Conservation (phyloP, 2,888 invertebrate species). For the Philereme vetulata region DNA sequence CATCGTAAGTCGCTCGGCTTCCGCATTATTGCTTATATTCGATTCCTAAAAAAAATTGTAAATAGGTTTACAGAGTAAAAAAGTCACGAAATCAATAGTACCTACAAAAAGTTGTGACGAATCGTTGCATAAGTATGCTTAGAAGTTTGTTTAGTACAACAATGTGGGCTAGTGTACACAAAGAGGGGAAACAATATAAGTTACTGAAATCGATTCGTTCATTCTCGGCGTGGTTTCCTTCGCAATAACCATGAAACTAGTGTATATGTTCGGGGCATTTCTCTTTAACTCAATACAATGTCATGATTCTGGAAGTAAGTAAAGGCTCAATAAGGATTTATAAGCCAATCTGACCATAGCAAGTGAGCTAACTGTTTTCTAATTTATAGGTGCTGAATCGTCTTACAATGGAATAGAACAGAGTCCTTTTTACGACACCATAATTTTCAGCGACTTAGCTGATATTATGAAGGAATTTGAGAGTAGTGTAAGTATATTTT, state of each 20-base stretch:
- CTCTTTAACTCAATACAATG: conserved; percentile 47
- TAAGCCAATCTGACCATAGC: background rate
- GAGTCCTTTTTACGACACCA: conserved; percentile 67
- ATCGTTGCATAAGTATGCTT: conserved; percentile 20
- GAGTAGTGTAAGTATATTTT: conserved; percentile 57
- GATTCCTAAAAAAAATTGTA: conserved; percentile 60
- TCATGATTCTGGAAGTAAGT: conserved; percentile 65
- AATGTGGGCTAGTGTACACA: conserved; percentile 33
- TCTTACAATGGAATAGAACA: conserved; percentile 56
- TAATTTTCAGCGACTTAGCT: conserved; percentile 71
- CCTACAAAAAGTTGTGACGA: conserved; percentile 11
- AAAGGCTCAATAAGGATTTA: conserved; percentile 18
- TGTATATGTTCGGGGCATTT: conserved; percentile 28
- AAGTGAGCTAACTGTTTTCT: background rate
- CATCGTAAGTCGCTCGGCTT: conserved; percentile 92
- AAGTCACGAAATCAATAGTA: conserved; percentile 11
- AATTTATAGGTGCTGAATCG: conserved; percentile 30
- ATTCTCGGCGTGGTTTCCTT: conserved; percentile 30
- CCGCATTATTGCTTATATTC: conserved; percentile 81
- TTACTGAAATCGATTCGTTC: conserved; percentile 28
- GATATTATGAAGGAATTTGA: conserved; percentile 72
- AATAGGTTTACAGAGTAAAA: background rate
- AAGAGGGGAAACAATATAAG: conserved; percentile 28
- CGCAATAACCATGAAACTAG: conserved; percentile 30
- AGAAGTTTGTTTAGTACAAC: conserved; percentile 35